Evolutionary conservation across 2,888 invertebrate genomes (phyloP).

Genomic region (Chydorus sphaericus): DNA sequence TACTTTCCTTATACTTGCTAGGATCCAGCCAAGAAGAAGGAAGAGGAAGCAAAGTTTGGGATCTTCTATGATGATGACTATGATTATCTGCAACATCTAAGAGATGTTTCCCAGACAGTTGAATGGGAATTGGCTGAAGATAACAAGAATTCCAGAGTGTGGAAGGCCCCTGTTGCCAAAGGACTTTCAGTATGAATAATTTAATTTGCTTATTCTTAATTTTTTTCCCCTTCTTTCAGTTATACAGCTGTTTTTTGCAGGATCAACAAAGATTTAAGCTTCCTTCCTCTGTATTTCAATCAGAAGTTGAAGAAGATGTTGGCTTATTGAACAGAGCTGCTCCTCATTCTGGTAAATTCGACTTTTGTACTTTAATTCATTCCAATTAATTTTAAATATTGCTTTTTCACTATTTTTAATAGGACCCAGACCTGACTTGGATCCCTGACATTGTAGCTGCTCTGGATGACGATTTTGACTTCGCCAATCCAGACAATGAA

Average conservation of each 20-base stretch:
- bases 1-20: conserved; percentile 18
- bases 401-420: conserved; percentile 25
- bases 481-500: conserved; percentile 60
- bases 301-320: conserved; percentile 67
- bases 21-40: conserved; percentile 39
- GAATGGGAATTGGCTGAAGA: conserved; percentile 30
- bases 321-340: conserved; percentile 71
- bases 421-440: conserved; percentile 41
- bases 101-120: conserved; percentile 33
- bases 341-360: conserved; percentile 42
- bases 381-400: too few species aligned
- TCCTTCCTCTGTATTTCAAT: conserved; percentile 79
- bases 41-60: conserved; percentile 71
- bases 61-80: conserved; percentile 90
- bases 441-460: conserved; percentile 87
- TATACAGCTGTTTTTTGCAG: conserved; percentile 13
- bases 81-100: conserved; percentile 83
- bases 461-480: conserved; percentile 83
- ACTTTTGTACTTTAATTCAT: too few species aligned
- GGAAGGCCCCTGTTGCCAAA: conserved; percentile 15
- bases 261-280: conserved; percentile 35
- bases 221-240: background rate
- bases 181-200: conserved; percentile 13
- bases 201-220: background rate
- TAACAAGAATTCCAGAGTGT: conserved; percentile 5